Evolutionary conservation across 2,888 invertebrate genomes (phyloP), one percentile per base, ranked within the genome.

Genomic region (Mellilla xanthometata): DNA sequence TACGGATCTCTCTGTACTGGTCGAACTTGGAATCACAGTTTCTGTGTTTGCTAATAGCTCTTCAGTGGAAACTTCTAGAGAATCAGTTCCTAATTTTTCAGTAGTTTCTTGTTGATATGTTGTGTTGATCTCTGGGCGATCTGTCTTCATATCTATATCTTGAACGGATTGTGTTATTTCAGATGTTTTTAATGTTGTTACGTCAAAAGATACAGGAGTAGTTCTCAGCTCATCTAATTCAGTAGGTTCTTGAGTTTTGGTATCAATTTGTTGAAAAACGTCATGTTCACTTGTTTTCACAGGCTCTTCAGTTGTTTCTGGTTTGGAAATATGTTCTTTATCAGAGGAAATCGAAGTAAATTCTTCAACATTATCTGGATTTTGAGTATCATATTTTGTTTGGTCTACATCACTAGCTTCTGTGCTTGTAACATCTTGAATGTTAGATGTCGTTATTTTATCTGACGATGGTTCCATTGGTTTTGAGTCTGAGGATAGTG

Each of bases 121-220:
- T n/a, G 7, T 13, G 30, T 11, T 33, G 2, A 31, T 26, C 7
- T 38, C 45, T 32, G 50, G 48, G 26, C 34, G 19, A 10, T 54
- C 43, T 12, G 50, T 42, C 27, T 42, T 50, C 5, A 19, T 24
- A 40, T 49, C 46, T 2, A 12, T 7, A 12, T 41, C 28, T 2
- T 39, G 13, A 9, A 23, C 11, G 22, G 6, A 3, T 42, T 35
- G 22, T 12, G 45, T 19, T 8, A 12, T 13, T 22, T 29, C 39
- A 22, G n/a, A 19, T 36, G 49, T 30, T 36, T 41, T 49, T 12
- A 9, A 28, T 30, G 54, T 52, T 24, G 47, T 49, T 11, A 28
- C 2, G 7, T 48, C 41, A 19, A 24, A n/a, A 12, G 12, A 29
- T 35, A 49, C 49, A 11, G 35, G 12, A 8, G 31, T 42, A 8